Base-by-base conservation (phyloP, 2,888 invertebrate genomes). In the Amphimallon solstitiale region DNA sequence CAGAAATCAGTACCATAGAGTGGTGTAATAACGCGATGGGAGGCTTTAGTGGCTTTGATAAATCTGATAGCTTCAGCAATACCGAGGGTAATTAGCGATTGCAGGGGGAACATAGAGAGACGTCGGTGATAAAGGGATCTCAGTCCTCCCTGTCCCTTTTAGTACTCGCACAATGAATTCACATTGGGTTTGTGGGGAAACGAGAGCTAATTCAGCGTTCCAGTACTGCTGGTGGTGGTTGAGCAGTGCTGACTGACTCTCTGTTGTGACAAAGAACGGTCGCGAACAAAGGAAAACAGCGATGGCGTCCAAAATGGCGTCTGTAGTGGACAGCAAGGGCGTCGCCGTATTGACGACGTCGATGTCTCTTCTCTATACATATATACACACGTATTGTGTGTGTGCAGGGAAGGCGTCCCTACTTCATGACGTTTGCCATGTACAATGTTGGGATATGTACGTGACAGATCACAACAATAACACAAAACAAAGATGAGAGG, bases 261-360 rank as follows among this genome's bases (percentile, higher is more conserved):
- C 29, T 52, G 37, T 52, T 37, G 37, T 37, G 52, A 63, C 63
- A 63, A 63, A 63, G 63, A 35, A 63, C 34, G 21, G 52, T 62
- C 63, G 52, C 46, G 49, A 49, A 60, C 61, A 65, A 68, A 66
- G 63, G 52, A 66, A 29, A 63, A 66, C 68, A 68, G 76, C 75
- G 75, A 80, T 80, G 80, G 80, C 81, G 81, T 78, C 79, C 79
- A 81, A 80, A 73, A 80, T 80, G 81, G 80, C 80, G 78, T 75
- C 78, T 76, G 74, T 63, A 68, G 70, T 74, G 77, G 80, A 79
- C 79, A 79, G 78, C 78, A 75, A 71, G 78, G 79, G 80, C 77
- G 80, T 77, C 78, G 72, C 59, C 65, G 34, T 45, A 54, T 59
- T 40, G 62, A 49, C 65, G 67, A 37, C 66, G 60, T 35, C 10